Conservation (phyloP, 2,113 vertebrate genomes). For the Petrocephalus microphthalmus region DNA sequence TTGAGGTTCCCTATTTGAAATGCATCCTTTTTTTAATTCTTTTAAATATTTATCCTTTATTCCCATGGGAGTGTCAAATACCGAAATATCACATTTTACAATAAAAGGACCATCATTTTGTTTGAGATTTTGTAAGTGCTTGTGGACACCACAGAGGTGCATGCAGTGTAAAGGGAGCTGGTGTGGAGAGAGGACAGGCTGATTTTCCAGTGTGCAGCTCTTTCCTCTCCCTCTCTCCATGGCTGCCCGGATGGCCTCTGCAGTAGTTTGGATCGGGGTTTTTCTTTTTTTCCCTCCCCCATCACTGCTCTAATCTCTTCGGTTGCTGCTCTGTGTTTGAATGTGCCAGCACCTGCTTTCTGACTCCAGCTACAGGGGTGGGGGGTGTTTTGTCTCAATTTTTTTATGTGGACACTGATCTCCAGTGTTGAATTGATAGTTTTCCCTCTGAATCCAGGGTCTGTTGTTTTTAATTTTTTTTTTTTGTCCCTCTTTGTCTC, state of each 20-base stretch:
- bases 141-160: neutral
- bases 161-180: neutral
- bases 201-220: neutral
- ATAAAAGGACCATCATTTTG: constrained; percentile 3
- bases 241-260: neutral
- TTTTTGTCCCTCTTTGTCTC: neutral
- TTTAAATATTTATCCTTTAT: neutral
- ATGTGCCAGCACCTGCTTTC: constrained; percentile 59
- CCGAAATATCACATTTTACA: constrained; percentile 4
- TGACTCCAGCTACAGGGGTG: neutral
- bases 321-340: constrained; percentile 57
- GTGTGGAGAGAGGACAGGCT: neutral
- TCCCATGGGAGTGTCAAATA: neutral
- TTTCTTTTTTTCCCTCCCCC: neutral
- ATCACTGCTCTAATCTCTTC: constrained; percentile 44
- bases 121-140: neutral
- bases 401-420: neutral
- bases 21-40: neutral
- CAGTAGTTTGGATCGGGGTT: neutral
- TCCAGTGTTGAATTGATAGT: neutral
- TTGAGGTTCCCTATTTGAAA: constrained; percentile 17
- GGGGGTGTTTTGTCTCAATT: neutral
- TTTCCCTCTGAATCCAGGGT: neutral
- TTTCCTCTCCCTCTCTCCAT: constrained; percentile 6
- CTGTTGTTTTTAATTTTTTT: neutral